Base-by-base conservation (phyloP, 2,888 invertebrate genomes). In the Coenonympha glycerion region DNA sequence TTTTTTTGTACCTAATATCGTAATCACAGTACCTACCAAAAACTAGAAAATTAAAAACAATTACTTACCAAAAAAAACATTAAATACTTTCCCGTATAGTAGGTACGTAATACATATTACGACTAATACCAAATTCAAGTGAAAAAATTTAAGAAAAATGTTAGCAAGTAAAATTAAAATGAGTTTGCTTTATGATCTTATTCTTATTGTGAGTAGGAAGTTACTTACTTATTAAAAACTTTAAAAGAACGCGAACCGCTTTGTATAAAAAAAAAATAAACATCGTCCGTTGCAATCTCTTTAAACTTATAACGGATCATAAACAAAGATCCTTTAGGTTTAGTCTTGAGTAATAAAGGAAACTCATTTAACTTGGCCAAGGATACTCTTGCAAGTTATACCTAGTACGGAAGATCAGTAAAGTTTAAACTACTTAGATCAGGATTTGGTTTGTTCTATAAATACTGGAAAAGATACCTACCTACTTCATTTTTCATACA, bases 331-430 rank as follows among this genome's bases (percentile, higher is more conserved):
- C 76, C 75, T 76, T 69, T 68, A 69, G 74, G 76, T 76, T 69
- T 70, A 74, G 68, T 66, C 71, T 68, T 63, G 59, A 61, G 76
- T 76, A 76, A 80, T 82, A 81, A 84, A 79, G 72, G 63, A 72
- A 81, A 83, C 80, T 83, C 77, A 82, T 82, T 81, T 76, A 82
- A 83, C 69, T 83, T 80, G 57, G 71, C 69, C 71, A 65, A 74
- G 73, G 76, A 76, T 76, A 78, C 72, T 62, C 68, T 3, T 66
- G 69, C 69, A 67, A 74, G 73, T 73, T 71, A 70, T 73, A 73
- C 68, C n/a, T n/a, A n/a, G n/a, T 66, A 66, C 40, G 49, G 46
- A 49, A 44, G 30, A 36, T 47, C 34, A 45, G 36, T 33, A 41
- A 45, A 34, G 46, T 50, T 30, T 37, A 22, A 52, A 36, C 39